Evolutionary conservation across 2,797 vertebrate species (phyloP).

Genomic region (Melanotaenia parkinsoni): DNA sequence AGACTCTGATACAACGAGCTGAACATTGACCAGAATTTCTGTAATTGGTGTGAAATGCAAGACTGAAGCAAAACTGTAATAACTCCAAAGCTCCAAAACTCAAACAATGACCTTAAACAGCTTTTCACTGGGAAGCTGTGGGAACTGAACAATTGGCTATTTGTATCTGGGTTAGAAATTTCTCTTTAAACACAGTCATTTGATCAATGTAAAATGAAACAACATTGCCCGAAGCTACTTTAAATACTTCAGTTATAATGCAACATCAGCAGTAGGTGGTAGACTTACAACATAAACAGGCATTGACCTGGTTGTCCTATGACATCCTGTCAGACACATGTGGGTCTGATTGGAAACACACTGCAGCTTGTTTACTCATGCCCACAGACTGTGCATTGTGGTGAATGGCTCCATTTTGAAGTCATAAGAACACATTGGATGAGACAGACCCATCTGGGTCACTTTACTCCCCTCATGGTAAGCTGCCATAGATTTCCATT

Average conservation of each 20-base stretch:
- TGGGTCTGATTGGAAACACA: constrained; percentile 63
- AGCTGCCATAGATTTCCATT: constrained; percentile 82
- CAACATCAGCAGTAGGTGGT: constrained; percentile 15
- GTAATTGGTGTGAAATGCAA: background rate
- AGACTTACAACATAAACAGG: constrained; percentile 36
- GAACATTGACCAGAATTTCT: background rate
- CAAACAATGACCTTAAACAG: background rate
- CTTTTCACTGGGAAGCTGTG: background rate
- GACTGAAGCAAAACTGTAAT: background rate
- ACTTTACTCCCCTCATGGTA: constrained; percentile 75
- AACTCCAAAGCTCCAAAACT: background rate
- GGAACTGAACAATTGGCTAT: background rate
- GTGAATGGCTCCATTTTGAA: constrained; percentile 47
- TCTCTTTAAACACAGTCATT: background rate
- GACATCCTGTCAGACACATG: constrained; percentile 68
- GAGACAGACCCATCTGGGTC: constrained; percentile 70
- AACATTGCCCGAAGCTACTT: constrained; percentile 6
- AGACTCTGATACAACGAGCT: too few relatives aligned
- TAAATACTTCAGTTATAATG: constrained; percentile 1
- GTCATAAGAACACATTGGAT: constrained; percentile 41
- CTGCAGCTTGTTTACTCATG: constrained; percentile 52
- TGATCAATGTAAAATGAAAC: constrained; percentile 8
- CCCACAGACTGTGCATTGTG: constrained; percentile 54
- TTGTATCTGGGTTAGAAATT: background rate
- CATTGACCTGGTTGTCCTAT: constrained; percentile 40